Base-by-base conservation (phyloP, 2,797 vertebrate species). In the Fistularia tabacaria region DNA sequence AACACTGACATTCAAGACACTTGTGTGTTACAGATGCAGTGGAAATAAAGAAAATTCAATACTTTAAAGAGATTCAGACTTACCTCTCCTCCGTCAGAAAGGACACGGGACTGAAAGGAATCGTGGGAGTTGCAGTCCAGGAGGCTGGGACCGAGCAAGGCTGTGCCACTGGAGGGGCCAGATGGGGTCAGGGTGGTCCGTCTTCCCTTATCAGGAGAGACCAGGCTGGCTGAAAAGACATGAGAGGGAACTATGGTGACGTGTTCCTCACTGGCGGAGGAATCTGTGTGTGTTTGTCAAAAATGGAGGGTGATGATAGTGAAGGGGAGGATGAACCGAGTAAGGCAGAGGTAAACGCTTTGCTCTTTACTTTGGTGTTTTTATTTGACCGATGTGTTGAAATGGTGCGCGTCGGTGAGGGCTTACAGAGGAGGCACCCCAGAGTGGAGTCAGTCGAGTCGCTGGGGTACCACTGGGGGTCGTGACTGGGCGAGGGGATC, bases 391-490 rank as follows among this genome's bases (percentile, higher is more conserved):
- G 10, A 10, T 44, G 10, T 44, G 42, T 4, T 48, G 6, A 45
- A 15, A 14, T 47, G 13, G 11, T 12, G 14, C 5, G 25, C 5
- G 25, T 25, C 5, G 12, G 9, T 42, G 41, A 7, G 38, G 15
- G 90, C 93, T 91, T 80, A 99, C 97, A 98, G 36, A 99, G 94
- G 59, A 99, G 90, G 80, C 95, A 97, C 80, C 96, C 95, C 60
- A 99, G 90, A 0, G 93, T 93, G 1, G 96, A 98, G 78, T 99
- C 97, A 0, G 94, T 93, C 7, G 97, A 98, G 84, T 99, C 96
- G 1, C 88, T 98, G 77, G 96, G 96, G 79, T 97, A 99, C 97
- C 97, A 99, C 89, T 99, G 97, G 6, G 97, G 97, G 82, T 99
- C 97, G 0, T 99, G 97, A 65, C 92, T 93, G n/a, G 97, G 97